These are phyloP conservation scores for Oncorhynchus keta DNA, from an alignment of 2,113 vertebrate genomes.

Conservation along the genomic window DNA sequence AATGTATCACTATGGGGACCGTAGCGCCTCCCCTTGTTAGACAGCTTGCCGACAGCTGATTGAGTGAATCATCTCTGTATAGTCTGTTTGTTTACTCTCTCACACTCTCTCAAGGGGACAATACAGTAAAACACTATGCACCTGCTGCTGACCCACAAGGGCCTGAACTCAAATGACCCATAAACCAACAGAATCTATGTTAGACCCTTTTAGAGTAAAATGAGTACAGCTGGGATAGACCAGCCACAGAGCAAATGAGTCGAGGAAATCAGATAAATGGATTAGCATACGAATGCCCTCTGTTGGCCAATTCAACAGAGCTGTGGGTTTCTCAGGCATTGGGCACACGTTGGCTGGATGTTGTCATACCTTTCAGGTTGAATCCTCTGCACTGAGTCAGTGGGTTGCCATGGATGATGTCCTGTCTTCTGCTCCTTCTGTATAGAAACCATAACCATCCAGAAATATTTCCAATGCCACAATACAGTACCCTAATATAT, in stretches of 20 bases:
- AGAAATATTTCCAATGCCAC: constrained; percentile 6
- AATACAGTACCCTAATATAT: neutral
- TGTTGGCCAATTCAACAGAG: neutral
- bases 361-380: constrained; percentile 91
- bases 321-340: neutral
- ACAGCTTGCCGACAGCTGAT: constrained; percentile 12
- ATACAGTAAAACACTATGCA: neutral
- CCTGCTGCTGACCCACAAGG: neutral
- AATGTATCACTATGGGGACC: constrained; percentile 24
- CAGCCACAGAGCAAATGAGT: neutral
- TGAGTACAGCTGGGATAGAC: too few relatives aligned
- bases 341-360: neutral
- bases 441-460: constrained; percentile 10
- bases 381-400: constrained; percentile 95
- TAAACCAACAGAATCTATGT: neutral
- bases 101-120: neutral
- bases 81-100: neutral
- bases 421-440: constrained; percentile 95
- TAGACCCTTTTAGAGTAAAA: neutral
- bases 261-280: neutral
- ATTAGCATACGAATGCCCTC: neutral
- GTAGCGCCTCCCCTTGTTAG: constrained; percentile 34
- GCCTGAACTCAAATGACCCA: neutral
- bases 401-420: constrained; percentile 94
- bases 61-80: constrained; percentile 3